Evolutionary conservation across 2,113 vertebrate species (phyloP).

Genomic region (Anser cygnoides): DNA sequence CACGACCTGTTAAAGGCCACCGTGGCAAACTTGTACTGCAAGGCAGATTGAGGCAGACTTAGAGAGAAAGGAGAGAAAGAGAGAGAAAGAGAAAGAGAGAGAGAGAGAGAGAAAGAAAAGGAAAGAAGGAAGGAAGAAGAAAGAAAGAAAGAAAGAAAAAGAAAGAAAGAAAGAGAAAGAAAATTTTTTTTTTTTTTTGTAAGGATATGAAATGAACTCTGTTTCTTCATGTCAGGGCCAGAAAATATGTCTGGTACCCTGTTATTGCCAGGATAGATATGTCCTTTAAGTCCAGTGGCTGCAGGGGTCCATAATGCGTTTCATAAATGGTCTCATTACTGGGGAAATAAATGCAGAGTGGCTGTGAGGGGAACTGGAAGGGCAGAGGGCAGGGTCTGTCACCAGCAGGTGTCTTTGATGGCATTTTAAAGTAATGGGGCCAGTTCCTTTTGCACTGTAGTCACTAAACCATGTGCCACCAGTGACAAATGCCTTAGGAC

Average conservation of each 20-base stretch:
- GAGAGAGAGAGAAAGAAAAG: no score
- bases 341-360: not conserved
- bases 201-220: not conserved
- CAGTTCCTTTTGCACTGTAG: not conserved
- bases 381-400: not conserved
- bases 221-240: not conserved
- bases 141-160: no score
- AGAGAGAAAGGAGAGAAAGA: not conserved
- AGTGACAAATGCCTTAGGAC: accelerated
- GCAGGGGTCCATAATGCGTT: not conserved
- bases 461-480: not conserved
- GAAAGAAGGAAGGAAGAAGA: no score
- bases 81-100: no score
- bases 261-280: not conserved
- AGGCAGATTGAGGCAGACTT: not conserved
- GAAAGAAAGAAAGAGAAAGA: no score
- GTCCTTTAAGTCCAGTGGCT: not conserved
- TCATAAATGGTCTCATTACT: not conserved
- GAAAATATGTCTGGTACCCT: not conserved
- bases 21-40: not conserved
- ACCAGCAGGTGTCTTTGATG: not conserved
- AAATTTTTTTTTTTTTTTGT: not conserved
- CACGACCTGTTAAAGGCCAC: not conserved
- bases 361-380: not conserved
- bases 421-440: not conserved